Percentiles rank a stretch among this genome's conserved stretches.
These are phyloP conservation scores for Rhingia rostrata DNA, from an alignment of 2,888 invertebrate genomes.

Conservation along the genomic window DNA sequence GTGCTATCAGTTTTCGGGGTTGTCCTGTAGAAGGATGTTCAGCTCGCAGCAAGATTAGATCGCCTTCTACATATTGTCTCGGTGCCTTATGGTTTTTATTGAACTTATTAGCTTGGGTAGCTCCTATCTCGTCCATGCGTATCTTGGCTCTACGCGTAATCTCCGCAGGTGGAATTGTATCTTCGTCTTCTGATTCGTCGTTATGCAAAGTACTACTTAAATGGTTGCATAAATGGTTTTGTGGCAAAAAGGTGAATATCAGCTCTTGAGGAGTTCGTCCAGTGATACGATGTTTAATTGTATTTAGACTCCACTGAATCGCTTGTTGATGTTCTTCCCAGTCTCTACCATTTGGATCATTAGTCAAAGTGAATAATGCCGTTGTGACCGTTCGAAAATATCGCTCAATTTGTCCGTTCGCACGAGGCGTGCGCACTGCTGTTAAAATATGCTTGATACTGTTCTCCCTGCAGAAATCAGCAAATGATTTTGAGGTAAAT, in stretches of 20 bases:
- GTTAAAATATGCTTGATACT: slow-evolving; percentile 53
- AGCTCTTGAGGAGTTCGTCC: slow-evolving; percentile 41
- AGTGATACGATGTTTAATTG: slow-evolving; percentile 46
- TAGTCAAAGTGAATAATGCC: slow-evolving; percentile 29
- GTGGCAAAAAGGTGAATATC: slow-evolving; percentile 45
- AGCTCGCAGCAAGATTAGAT: background rate
- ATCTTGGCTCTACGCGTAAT: background rate
- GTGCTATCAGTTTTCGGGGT: background rate
- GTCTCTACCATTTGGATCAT: slow-evolving; percentile 42
- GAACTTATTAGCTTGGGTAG: background rate
- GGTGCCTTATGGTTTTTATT: background rate
- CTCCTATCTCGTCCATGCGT: background rate
- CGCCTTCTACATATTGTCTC: background rate
- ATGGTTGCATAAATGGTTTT: slow-evolving; percentile 10
- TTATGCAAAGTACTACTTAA: background rate
- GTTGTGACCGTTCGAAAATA: slow-evolving; percentile 51
- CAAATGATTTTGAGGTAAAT: slow-evolving; percentile 54
- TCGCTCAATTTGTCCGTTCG: slow-evolving; percentile 59
- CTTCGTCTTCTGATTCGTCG: slow-evolving; percentile 1
- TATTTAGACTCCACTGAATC: slow-evolving; percentile 61
- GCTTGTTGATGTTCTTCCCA: slow-evolving; percentile 63
- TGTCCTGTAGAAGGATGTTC: no score
- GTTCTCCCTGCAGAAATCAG: slow-evolving; percentile 28
- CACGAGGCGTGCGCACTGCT: slow-evolving; percentile 59
- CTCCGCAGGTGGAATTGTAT: background rate